Base-by-base conservation (phyloP, 2,797 vertebrate genomes). In the Gobionotothen gibberifrons region DNA sequence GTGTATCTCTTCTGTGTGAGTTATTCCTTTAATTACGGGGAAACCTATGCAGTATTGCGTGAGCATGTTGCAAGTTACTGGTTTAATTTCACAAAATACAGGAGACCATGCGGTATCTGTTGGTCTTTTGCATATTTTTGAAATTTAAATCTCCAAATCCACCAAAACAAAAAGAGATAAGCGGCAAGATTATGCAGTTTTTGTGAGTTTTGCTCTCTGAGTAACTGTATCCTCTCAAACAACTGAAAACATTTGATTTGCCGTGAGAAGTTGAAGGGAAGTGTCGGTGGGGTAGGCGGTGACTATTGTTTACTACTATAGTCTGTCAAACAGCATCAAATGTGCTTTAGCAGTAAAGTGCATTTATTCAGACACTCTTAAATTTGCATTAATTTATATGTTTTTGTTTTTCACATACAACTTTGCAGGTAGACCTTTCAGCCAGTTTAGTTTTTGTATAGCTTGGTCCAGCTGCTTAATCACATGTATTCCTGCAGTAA, bases 171-270 rank as follows among this genome's bases (percentile, higher is more conserved):
- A 74, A 71, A n/a, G 46, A 61, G 42, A 78, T 54, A 15, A 4
- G 32, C 43, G 15, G 15, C 16, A 49, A 9, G 5, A 72, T 74
- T 52, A 60, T 60, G 49, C 54, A 52, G 32, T 53, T 21, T 52
- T 54, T 48, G 32, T 53, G 19, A 13, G 8, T 68, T 10, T 40
- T 53, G 11, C 46, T 39, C 9, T 29, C 44, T 11, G n/a, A 54
- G 40, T 43, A 59, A 52, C 39, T 21, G 36, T 29, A 66, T 48
- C 36, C 14, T 61, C 42, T 43, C 51, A 36, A 61, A 57, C 11
- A 60, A 51, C 49, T 65, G 44, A 59, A 54, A 29, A 69, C 17
- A 62, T 66, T 54, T 76, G 22, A 74, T 71, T 51, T 49, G 65
- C n/a, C 42, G 44, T 9, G 44, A 72, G 29, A 47, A 40, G 44